These are phyloP conservation scores for Cheilosia impressa DNA, from an alignment of 2,888 invertebrate genomes.

Conservation along the genomic window DNA sequence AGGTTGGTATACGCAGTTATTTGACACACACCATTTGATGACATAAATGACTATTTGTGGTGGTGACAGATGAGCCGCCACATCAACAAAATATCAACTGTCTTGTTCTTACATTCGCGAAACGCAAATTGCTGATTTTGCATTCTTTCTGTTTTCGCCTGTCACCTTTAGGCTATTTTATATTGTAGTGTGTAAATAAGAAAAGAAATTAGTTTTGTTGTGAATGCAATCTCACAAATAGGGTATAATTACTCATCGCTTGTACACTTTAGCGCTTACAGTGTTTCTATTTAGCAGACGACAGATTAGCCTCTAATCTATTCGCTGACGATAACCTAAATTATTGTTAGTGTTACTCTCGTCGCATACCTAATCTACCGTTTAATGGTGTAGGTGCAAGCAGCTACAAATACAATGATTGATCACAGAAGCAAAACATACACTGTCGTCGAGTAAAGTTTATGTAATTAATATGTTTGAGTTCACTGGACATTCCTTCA, in stretches of 20 bases:
- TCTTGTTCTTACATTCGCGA: not conserved
- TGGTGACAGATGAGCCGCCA: not conserved
- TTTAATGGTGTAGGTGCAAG: slow-evolving; percentile 24
- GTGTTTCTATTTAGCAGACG: slow-evolving; percentile 21
- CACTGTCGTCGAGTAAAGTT: slow-evolving; percentile 50
- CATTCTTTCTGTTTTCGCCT: not conserved
- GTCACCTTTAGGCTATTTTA: not conserved
- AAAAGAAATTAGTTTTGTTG: slow-evolving; percentile 1
- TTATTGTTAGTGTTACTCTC: slow-evolving; percentile 44
- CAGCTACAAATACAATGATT: not conserved
- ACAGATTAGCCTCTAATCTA: slow-evolving; percentile 60
- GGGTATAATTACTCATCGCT: slow-evolving; percentile 11
- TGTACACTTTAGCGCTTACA: not conserved
- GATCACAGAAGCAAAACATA: slow-evolving; percentile 2
- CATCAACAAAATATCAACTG: not conserved
- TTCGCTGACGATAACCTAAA: slow-evolving; percentile 67
- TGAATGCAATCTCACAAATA: not conserved
- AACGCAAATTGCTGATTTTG: not conserved
- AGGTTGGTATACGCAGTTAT: not conserved
- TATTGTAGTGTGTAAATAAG: not conserved
- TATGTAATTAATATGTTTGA: slow-evolving; percentile 55
- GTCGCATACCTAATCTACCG: not conserved
- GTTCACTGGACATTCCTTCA: slow-evolving; percentile 50
- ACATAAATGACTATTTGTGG: slow-evolving; percentile 3
- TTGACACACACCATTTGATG: not conserved